Conservation (phyloP, 2,888 invertebrate genomes). For the Tricholauxania praeusta region DNA sequence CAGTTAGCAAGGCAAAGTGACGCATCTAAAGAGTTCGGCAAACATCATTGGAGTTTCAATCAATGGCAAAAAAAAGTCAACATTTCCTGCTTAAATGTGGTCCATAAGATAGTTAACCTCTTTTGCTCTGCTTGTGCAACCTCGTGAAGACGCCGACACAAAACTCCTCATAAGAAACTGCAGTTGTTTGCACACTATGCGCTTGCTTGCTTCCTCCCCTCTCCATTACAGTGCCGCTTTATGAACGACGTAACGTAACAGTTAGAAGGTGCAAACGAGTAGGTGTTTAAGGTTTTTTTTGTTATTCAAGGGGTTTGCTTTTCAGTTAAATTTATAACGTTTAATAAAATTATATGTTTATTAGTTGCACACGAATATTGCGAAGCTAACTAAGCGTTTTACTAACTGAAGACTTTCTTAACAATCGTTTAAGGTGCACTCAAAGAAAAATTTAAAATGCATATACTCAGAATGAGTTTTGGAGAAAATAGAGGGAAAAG, state of each 20-base stretch:
- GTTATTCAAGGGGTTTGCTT: background rate
- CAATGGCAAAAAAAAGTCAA: slow-evolving; percentile 3
- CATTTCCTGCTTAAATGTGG: slow-evolving; percentile 16
- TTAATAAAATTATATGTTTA: slow-evolving; percentile 23
- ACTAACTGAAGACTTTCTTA: no score
- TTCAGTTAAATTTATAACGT: slow-evolving; percentile 22
- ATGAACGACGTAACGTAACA: background rate
- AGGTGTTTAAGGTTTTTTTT: slow-evolving; percentile 17
- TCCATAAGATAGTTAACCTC: background rate
- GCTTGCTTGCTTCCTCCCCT: background rate
- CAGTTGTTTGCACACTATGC: background rate
- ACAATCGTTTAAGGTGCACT: no score
- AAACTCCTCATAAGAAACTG: background rate
- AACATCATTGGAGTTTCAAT: slow-evolving; percentile 5
- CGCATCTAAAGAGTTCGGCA: slow-evolving; percentile 10
- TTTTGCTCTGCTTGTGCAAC: background rate
- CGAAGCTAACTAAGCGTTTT: background rate
- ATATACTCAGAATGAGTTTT: no score
- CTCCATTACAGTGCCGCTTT: background rate
- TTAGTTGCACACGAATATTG: slow-evolving; percentile 15
- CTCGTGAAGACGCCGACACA: background rate
- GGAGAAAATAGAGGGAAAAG: no score
- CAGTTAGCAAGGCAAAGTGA: slow-evolving; percentile 4
- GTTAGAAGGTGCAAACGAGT: slow-evolving; percentile 10
- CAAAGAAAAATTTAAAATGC: no score